phyloP scores from a whole-genome alignment of 2,888 invertebrate species.

The Oxystoma pomonae region DNA sequence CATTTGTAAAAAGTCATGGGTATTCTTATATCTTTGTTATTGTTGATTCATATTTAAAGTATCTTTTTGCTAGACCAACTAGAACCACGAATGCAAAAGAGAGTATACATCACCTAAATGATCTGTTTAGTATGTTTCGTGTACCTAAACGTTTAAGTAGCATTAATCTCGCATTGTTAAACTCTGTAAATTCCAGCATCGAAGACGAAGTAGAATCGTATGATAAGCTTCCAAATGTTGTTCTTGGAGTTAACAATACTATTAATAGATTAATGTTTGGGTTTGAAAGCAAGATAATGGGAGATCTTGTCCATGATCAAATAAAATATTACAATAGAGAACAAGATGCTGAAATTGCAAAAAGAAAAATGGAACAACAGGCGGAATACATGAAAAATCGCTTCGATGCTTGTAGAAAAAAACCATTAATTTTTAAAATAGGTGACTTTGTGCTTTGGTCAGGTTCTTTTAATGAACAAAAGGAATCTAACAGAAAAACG shows the following conservation, averaged over 20 bases:
- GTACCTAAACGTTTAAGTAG: slow-evolving; percentile 8
- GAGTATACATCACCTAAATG: neutral
- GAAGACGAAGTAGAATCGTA: neutral
- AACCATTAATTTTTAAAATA: neutral
- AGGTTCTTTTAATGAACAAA: neutral
- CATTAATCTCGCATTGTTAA: too few relatives aligned
- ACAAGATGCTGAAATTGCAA: too few relatives aligned
- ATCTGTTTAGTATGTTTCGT: slow-evolving; percentile 10
- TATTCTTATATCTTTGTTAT: neutral
- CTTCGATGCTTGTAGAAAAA: neutral
- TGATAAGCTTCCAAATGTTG: neutral
- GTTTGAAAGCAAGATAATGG: too few relatives aligned
- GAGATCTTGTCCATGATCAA: too few relatives aligned
- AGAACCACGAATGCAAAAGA: neutral
- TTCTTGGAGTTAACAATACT: too few relatives aligned
- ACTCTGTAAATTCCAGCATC: neutral
- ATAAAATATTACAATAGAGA: too few relatives aligned
- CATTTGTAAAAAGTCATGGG: too few relatives aligned
- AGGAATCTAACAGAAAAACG: neutral
- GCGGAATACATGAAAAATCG: neutral
- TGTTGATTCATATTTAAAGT: neutral
- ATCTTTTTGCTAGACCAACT: neutral
- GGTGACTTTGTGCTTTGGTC: slow-evolving; percentile 6
- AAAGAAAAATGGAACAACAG: neutral
- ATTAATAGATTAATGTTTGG: too few relatives aligned